Evolutionary conservation across 2,888 invertebrate species (phyloP), one percentile per base, ranked within the genome.

Genomic region (Zele albiditarsus): DNA sequence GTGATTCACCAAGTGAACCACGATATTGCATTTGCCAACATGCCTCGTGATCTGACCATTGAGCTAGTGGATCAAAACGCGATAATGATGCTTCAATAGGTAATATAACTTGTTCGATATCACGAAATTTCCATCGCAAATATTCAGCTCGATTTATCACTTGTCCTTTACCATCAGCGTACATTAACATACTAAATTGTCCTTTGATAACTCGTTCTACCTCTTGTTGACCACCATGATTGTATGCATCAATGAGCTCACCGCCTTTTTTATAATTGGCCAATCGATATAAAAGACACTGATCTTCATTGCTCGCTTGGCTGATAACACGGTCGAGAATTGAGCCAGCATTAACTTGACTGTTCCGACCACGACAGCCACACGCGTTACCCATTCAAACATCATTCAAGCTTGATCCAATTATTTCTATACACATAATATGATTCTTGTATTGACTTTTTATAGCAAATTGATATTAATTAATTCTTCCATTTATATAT

Each of bases 11-110:
- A 0, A 99, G 91, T 0, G 97, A 96, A 0, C 99, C 99, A 14
- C 99, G 92, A 87, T 96, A 97, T 85, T 97, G 96, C 95, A 99
- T 96, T 89, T 98, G 97, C 99, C 99, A 99, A 88, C 98, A 98
- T 0, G 98, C 98, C 80, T 95, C 95, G 89, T 97, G 97, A 86
- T 97, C 96, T 78, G 91, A 91, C 96, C 97, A 97, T 85, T 95
- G 95, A 0, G 95, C 95, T 28, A 97, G 90, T 0, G 97, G 97
- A 88, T 97, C 97, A 86, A 96, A 95, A 0, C 94, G 93, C 28
- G 96, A 95, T 0, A 96, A 90, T 0, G 95, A 95, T 0, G 96
- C 95, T 88, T 97, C 96, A 76, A 97, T 96, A 5, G 96, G 96
- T 73, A 97, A 90, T n/a, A 94, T 94, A 14, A 95, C 93, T 91